These are phyloP conservation scores for Platysternon megacephalum DNA, from an alignment of 2,113 vertebrate genomes.

Conservation along the genomic window DNA sequence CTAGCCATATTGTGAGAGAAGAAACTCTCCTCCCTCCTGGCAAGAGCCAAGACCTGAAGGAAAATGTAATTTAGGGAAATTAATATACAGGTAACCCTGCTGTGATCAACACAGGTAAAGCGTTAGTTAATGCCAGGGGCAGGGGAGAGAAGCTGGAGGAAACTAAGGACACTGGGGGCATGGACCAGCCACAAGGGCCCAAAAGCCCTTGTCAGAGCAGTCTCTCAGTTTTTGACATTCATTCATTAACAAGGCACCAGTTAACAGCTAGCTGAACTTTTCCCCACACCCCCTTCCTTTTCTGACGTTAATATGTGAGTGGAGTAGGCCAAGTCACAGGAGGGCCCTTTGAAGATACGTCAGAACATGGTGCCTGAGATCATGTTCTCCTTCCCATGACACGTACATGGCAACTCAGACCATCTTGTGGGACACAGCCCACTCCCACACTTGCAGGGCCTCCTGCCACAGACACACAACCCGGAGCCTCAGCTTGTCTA, in stretches of 20 bases:
- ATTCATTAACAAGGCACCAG: neutral
- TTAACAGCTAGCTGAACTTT: conserved; percentile 62
- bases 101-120: neutral
- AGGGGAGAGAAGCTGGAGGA: neutral
- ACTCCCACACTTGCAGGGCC: conserved; percentile 31
- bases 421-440: conserved; percentile 56
- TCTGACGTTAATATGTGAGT: conserved; percentile 65
- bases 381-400: conserved; percentile 60
- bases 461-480: conserved; percentile 35
- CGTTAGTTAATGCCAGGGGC: neutral
- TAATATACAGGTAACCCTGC: neutral
- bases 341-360: conserved; percentile 63
- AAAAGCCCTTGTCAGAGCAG: neutral
- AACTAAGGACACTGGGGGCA: neutral
- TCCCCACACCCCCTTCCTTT: conserved; percentile 48
- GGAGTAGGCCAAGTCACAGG: conserved; percentile 58
- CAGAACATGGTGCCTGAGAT: conserved; percentile 66
- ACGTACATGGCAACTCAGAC: conserved; percentile 47
- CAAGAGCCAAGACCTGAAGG: neutral
- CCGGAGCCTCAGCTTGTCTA: neutral
- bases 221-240: conserved; percentile 34
- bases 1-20: neutral
- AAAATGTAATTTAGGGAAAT: neutral
- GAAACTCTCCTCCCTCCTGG: neutral
- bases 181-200: neutral